A percentile compares a stretch with the other conserved stretches of the same genome.
phyloP scores from a whole-genome alignment of 2,113 vertebrate species.

The Centropristis striata region DNA sequence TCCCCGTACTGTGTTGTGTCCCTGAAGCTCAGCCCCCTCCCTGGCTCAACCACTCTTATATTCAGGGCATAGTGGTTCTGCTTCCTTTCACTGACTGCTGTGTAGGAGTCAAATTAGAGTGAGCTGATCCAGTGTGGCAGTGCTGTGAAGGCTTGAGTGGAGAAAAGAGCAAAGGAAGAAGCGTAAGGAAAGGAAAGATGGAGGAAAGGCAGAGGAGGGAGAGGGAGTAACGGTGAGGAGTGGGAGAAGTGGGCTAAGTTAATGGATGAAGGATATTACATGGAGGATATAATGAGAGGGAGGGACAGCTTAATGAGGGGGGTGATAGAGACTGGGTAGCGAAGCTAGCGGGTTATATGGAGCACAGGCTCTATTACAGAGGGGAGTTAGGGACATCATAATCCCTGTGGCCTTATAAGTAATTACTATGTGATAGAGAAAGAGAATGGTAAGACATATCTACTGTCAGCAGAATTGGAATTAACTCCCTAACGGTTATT shows the following conservation, averaged over 20 bases:
- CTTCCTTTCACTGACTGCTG: constrained; percentile 56
- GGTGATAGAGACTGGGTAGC: constrained; percentile 55
- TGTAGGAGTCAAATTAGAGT: constrained; percentile 69
- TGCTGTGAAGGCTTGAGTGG: constrained; percentile 57
- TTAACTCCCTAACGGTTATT: constrained; percentile 66
- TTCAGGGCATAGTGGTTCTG: constrained; percentile 44
- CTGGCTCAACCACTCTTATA: constrained; percentile 15
- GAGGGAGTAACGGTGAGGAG: constrained; percentile 21
- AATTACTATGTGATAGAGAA: constrained; percentile 80
- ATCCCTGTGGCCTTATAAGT: constrained; percentile 78
- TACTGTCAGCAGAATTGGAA: constrained; percentile 80
- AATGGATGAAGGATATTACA: constrained; percentile 75
- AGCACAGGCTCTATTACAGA: constrained; percentile 72
- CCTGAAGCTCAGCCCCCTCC: constrained; percentile 11
- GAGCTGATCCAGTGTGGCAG: constrained; percentile 62
- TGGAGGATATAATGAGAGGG: constrained; percentile 65
- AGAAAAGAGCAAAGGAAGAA: constrained; percentile 46
- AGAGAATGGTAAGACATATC: constrained; percentile 68
- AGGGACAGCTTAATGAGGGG: constrained; percentile 64
- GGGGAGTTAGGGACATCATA: constrained; percentile 75
- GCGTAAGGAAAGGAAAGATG: constrained; percentile 24
- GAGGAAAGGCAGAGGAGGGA: constrained; percentile 17
- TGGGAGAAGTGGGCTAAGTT: constrained; percentile 47
- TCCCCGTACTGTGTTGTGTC: constrained; percentile 28
- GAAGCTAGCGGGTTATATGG: constrained; percentile 69